These are phyloP conservation scores for Dromius quadrimaculatus DNA, from an alignment of 2,888 invertebrate species.

Conservation along the genomic window DNA sequence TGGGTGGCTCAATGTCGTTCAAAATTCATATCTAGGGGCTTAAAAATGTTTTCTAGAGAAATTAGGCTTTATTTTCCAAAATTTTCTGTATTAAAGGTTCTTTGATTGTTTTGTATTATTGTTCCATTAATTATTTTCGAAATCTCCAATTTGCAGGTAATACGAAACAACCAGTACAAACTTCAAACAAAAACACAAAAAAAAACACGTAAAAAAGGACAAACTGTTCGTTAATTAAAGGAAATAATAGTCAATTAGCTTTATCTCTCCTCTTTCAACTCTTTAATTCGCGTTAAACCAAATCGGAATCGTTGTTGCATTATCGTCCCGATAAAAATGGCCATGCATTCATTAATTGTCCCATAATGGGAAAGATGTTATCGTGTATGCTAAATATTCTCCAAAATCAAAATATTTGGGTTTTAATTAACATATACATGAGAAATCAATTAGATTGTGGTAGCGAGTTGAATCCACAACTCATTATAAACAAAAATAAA, in stretches of 20 bases:
- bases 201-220: constrained; percentile 3
- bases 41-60: too few relatives aligned
- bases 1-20: too few relatives aligned
- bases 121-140: too few relatives aligned
- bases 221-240: background rate
- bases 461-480: too few relatives aligned
- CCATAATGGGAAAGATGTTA: background rate
- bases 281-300: background rate
- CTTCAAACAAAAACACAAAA: background rate
- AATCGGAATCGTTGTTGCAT: background rate
- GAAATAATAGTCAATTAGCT: constrained; percentile 5
- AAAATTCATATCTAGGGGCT: too few relatives aligned
- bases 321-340: background rate
- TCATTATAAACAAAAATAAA: too few relatives aligned
- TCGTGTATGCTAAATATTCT: constrained; percentile 6
- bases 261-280: background rate
- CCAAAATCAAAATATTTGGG: too few relatives aligned
- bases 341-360: background rate
- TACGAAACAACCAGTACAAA: background rate
- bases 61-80: too few relatives aligned
- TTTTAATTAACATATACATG: constrained; percentile 27
- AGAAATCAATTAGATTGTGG: constrained; percentile 20
- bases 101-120: too few relatives aligned
- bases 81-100: too few relatives aligned
- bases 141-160: too few relatives aligned